Conservation (phyloP, 2,113 vertebrate genomes). For the Stegastes partitus region DNA sequence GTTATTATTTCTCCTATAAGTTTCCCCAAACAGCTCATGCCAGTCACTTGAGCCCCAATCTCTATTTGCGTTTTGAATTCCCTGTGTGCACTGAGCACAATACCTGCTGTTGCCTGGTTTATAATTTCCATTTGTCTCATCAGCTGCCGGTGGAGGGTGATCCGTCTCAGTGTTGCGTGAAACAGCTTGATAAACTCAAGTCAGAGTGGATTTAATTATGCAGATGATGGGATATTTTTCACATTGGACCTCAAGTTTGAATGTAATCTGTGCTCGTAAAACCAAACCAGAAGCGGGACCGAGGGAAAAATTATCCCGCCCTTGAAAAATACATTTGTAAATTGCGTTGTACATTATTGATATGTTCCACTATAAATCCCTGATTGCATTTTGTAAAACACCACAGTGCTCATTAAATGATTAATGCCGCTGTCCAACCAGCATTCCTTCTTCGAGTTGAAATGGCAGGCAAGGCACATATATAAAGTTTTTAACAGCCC, state of each 20-base stretch:
- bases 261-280: slow-evolving; percentile 18
- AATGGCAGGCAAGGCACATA: slow-evolving; percentile 36
- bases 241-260: slow-evolving; percentile 30
- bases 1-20: slow-evolving; percentile 31
- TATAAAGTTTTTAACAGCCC: slow-evolving; percentile 40
- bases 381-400: slow-evolving; percentile 74
- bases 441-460: slow-evolving; percentile 35
- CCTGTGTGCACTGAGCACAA: not conserved
- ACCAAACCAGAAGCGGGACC: slow-evolving; percentile 15
- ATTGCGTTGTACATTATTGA: slow-evolving; percentile 75
- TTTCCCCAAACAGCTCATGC: slow-evolving; percentile 22
- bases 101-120: slow-evolving; percentile 27
- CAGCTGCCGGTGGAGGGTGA: slow-evolving; percentile 21
- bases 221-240: slow-evolving; percentile 40
- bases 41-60: slow-evolving; percentile 12
- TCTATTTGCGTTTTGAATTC: slow-evolving; percentile 41
- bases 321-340: slow-evolving; percentile 63
- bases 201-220: slow-evolving; percentile 45
- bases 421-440: slow-evolving; percentile 52
- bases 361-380: slow-evolving; percentile 59
- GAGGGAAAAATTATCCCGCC: slow-evolving; percentile 31
- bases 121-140: slow-evolving; percentile 33
- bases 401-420: slow-evolving; percentile 70
- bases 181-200: slow-evolving; percentile 24
- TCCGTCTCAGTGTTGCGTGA: not conserved